Evolutionary conservation across 2,888 invertebrate genomes (phyloP), one percentile per base, ranked within the genome.

Genomic region (Epinotia nisella): DNA sequence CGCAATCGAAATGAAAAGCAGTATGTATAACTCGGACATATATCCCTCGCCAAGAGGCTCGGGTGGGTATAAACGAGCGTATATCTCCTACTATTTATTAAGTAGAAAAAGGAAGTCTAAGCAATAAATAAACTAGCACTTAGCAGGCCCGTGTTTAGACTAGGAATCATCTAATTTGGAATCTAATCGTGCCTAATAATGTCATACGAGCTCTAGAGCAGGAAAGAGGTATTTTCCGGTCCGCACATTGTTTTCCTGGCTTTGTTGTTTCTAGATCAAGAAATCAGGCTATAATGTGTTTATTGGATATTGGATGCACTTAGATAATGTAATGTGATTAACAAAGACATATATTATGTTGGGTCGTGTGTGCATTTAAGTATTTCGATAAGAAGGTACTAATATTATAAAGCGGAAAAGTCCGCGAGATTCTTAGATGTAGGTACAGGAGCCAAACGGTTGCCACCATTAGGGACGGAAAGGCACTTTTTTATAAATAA

Each of bases 201-300:
- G 66, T 55, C 65, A n/a, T 39, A 65, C 13, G 41, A 51, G 21
- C 55, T 56, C 66, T 66, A 24, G 55, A 41, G 41, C 55, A 66
- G 66, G 66, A 66, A 66, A 55, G 13, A 41, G 21, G 41, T 9
- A 7, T 55, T 66, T 66, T 66, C 66, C 66, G 56, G 66, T 13
- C 21, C 9, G n/a, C 3, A 24, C 21, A 15, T 53, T 13, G 39
- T 65, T 66, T 66, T 66, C 66, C 55, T 66, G 66, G 55, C 35
- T n/a, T 55, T 1, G 13, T 58, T 9, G 19, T 19, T 66, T 41
- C 24, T 66, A n/a, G 11, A 10, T 2, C 5, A 55, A 66, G 21
- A 49, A 41, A 17, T 39, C 58, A 21, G 45, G 15, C 24, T 29
- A n/a, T 2, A 7, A 35, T 35, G 35, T 4, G n/a, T n/a, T n/a